Percentiles rank a stretch among this genome's conserved stretches.
These are phyloP conservation scores for Tinamus major DNA, from an alignment of 2,797 vertebrate genomes.

Conservation along the genomic window DNA sequence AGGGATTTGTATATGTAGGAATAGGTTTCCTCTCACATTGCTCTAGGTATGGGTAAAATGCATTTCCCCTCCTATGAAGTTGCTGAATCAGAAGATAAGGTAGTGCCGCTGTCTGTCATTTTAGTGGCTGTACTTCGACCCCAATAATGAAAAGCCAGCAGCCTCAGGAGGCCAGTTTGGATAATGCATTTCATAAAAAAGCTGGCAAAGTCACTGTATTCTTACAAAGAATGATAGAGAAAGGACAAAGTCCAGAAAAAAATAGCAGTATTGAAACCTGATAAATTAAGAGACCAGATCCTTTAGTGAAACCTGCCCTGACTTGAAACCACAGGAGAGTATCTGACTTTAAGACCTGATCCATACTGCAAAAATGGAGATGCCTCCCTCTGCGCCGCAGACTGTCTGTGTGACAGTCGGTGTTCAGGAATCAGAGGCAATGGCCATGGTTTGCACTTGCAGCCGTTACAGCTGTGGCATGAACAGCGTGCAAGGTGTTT, in stretches of 20 bases:
- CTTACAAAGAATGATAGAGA: conserved; percentile 1
- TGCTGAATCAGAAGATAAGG: conserved; percentile 50
- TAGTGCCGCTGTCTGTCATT: conserved; percentile 25
- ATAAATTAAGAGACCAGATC: neutral
- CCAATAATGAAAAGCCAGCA: neutral
- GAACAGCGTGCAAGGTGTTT: neutral
- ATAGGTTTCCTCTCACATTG: conserved; percentile 66
- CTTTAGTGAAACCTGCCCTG: neutral
- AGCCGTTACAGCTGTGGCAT: neutral
- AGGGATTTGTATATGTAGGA: conserved; percentile 66
- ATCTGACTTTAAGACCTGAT: neutral
- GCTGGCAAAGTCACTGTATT: neutral
- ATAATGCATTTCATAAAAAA: conserved; percentile 2
- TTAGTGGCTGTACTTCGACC: neutral
- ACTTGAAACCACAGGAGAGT: conserved; percentile 11
- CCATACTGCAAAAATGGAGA: conserved; percentile 16
- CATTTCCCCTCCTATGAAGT: conserved; percentile 43
- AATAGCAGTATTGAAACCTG: neutral
- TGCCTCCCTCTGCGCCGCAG: neutral
- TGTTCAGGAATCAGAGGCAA: conserved; percentile 36
- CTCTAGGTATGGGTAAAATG: conserved; percentile 38
- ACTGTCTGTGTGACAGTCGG: conserved; percentile 7
- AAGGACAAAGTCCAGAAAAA: neutral
- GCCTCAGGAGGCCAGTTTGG: conserved; percentile 2
- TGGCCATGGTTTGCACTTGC: conserved; percentile 2